Base-by-base conservation (phyloP, 2,113 vertebrate species). In the Solea solea region DNA sequence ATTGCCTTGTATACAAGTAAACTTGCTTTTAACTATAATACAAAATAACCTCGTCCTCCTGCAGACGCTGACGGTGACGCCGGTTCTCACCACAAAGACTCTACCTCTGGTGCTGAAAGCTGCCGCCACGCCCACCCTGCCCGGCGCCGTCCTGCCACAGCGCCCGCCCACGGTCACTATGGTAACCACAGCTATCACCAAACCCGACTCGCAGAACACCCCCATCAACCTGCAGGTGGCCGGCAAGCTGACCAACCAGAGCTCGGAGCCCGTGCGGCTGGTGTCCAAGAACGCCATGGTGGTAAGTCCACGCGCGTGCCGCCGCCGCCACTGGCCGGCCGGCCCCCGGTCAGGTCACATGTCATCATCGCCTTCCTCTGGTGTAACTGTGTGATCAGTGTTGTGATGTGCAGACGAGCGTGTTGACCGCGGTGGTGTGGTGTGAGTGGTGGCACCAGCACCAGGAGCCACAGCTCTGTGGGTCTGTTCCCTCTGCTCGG, bases 31-130 rank as follows among this genome's bases (percentile, higher is more conserved):
- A 21, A 21, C 21, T 21, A 21, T 21, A 21, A 21, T 21, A 21
- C 21, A 21, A 21, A 21, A 21, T 21, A 21, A 21, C 21, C 21
- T 21, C 21, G 21, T 21, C 93, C 25, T 7, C 41, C 14, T 2
- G 0, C 96, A 98, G 94, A 97, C 97, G 66, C 92, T 98, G 93
- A 96, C 96, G n/a, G 96, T 97, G 91, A 95, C 96, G 75, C 97
- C 97, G 82, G 95, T 98, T 93, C 95, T 98, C 92, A 95, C 97
- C 93, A 94, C 97, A 78, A 99, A 99, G 96, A 96, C 96, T 92
- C 95, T 98, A 96, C 96, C 96, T 97, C 96, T 98, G 91, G 96
- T 98, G 92, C 94, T 99, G 88, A 99, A 99, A 96, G 96, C 97
- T 90, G 96, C 97, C 89, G 93, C 95, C 56, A 93, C 82, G 15